Conservation (phyloP, 2,888 invertebrate genomes). For the Gymnosoma rotundatum region DNA sequence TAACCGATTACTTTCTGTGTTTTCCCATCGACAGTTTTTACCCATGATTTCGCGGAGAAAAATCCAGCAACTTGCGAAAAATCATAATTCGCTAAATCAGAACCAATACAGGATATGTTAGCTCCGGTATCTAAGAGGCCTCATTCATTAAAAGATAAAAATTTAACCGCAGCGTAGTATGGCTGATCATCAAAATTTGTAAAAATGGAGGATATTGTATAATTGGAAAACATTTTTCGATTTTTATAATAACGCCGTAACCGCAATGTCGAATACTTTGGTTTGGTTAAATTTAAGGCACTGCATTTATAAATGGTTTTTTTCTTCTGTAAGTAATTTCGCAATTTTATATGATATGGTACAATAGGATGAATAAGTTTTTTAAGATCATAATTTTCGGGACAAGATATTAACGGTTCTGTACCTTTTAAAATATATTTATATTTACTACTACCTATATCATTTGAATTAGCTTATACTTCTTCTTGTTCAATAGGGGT, state of each 20-base stretch:
- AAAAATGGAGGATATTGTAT: not conserved
- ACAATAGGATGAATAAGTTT: too few species aligned
- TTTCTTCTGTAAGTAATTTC: not conserved
- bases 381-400: too few species aligned
- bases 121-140: slow-evolving; percentile 30
- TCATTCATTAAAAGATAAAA: slow-evolving; percentile 4
- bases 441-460: too few species aligned
- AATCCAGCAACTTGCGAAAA: not conserved
- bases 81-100: not conserved
- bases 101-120: slow-evolving; percentile 24
- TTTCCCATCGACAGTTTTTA: not conserved
- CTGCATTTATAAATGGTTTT: not conserved
- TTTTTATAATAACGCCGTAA: not conserved
- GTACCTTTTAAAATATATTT: too few species aligned
- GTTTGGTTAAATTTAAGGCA: not conserved
- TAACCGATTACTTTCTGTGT: slow-evolving; percentile 6
- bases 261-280: not conserved
- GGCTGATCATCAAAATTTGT: not conserved
- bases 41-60: not conserved
- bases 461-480: too few species aligned
- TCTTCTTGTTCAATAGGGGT: too few species aligned
- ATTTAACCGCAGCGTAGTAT: slow-evolving; percentile 22
- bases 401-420: too few species aligned
- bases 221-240: not conserved
- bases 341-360: too few species aligned